Conservation (phyloP, 2,888 invertebrate genomes). For the Argyra leucocephala region DNA sequence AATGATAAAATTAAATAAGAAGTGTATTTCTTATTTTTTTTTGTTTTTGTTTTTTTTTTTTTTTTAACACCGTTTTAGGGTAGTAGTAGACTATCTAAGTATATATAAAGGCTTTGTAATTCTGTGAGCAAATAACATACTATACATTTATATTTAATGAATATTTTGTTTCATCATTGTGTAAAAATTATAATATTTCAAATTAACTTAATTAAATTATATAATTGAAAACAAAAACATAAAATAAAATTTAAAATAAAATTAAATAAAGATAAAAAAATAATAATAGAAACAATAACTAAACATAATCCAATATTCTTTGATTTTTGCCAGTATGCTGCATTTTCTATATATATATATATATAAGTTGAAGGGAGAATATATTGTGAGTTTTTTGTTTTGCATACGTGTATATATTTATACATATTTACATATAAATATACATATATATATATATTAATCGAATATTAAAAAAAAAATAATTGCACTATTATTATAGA, state of each 20-base stretch:
- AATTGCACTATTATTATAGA: no score
- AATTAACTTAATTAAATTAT: constrained; percentile 21
- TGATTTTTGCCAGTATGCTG: constrained; percentile 2
- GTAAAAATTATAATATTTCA: no score
- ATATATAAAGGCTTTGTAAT: no score
- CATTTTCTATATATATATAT: background rate
- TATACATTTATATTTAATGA: no score
- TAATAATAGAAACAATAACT: constrained; percentile 18
- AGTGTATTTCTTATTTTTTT: constrained; percentile 9
- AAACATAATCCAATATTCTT: constrained; percentile 24
- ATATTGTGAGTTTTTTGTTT: background rate
- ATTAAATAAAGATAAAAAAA: background rate
- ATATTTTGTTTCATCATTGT: no score
- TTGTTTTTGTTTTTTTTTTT: no score
- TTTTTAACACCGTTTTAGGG: no score
- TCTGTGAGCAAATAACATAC: no score
- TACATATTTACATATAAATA: no score
- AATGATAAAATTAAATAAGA: constrained; percentile 17
- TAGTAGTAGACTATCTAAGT: no score
- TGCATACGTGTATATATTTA: background rate
- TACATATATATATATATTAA: no score
- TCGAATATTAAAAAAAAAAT: no score
- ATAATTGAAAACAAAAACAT: constrained; percentile 20
- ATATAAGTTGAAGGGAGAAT: background rate
- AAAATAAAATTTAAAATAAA: constrained; percentile 16